Base-by-base conservation (phyloP, 2,797 vertebrate genomes). In the Triplophysa yarkandensis region DNA sequence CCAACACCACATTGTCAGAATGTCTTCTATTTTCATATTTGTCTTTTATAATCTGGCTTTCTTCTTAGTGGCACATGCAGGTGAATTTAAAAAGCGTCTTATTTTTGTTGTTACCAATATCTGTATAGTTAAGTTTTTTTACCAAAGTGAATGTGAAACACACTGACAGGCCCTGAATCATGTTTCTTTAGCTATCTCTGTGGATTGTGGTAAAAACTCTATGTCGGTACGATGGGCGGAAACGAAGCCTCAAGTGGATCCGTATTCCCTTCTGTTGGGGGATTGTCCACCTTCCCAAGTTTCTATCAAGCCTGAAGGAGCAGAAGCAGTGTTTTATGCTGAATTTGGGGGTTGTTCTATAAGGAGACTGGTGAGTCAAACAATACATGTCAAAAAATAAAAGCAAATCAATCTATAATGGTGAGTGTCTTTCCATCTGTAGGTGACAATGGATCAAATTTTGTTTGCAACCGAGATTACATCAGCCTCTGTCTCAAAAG, bases 141-240 rank as follows among this genome's bases (percentile, higher is more conserved):
- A n/a, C n/a, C 19, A 7, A 48, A 8, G 8, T 13, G 10, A 4
- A 17, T 43, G 11, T 39, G 1, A 19, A 0, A n/a, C 7, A 50
- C 19, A 23, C 9, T 50, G 19, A 50, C 19, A 4, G 3, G 21
- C n/a, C 4, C 9, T 6, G 34, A 32, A 17, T 44, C 0, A 2
- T 1, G 1, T 57, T 0, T 9, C 43, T 14, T 2, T 68, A 91
- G 90, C 85, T 16, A 60, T 91, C 76, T 82, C 71, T n/a, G 64
- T 91, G 77, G 87, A 91, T 39, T 93, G 92, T 3, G 60, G 50
- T 16, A 60, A 52, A 16, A 85, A 81, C 8, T 82, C 43, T n/a
- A 57, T 92, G 70, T 82, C 68, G 0, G 57, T 92, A 41, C 86
- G 85, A 61, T 93, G 90, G 92, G 81, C 54, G 2, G 85, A 87